Percentiles rank a stretch among this genome's conserved stretches.
These are phyloP conservation scores for Sebastes iracundus DNA, from an alignment of 2,797 vertebrate genomes.

Conservation along the genomic window DNA sequence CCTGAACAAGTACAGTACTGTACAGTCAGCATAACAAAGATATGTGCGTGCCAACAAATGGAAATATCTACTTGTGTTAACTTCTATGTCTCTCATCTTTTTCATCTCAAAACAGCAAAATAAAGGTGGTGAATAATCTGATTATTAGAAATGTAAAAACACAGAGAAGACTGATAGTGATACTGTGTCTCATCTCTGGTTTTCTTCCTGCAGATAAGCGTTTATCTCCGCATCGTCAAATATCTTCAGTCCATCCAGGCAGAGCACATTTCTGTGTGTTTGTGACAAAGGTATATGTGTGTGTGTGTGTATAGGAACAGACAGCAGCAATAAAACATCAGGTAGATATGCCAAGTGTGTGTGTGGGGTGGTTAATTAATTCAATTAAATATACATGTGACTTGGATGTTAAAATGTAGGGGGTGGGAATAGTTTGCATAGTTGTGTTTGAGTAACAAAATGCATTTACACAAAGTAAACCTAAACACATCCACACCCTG, in stretches of 20 bases:
- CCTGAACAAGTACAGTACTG: neutral
- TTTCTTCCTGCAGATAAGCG: neutral
- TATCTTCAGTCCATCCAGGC: neutral
- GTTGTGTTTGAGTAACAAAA: conserved; percentile 1
- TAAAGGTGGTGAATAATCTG: neutral
- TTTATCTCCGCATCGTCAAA: neutral
- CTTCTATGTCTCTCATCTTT: neutral
- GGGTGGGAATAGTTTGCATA: neutral
- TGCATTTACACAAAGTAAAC: neutral
- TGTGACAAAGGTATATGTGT: neutral
- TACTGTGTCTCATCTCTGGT: neutral
- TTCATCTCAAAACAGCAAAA: too few species aligned
- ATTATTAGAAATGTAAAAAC: neutral
- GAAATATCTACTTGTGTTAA: accelerated
- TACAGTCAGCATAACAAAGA: neutral
- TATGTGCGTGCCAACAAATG: neutral
- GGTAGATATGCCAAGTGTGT: neutral
- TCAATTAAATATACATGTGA: neutral
- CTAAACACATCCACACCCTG: conserved; percentile 60
- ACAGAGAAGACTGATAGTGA: neutral
- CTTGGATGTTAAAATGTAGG: neutral
- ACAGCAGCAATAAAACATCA: neutral
- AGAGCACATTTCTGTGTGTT: neutral
- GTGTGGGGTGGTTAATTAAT: neutral
- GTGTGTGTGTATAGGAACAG: neutral